Base-by-base conservation (phyloP, 2,113 vertebrate genomes). In the Zonotrichia leucophrys region DNA sequence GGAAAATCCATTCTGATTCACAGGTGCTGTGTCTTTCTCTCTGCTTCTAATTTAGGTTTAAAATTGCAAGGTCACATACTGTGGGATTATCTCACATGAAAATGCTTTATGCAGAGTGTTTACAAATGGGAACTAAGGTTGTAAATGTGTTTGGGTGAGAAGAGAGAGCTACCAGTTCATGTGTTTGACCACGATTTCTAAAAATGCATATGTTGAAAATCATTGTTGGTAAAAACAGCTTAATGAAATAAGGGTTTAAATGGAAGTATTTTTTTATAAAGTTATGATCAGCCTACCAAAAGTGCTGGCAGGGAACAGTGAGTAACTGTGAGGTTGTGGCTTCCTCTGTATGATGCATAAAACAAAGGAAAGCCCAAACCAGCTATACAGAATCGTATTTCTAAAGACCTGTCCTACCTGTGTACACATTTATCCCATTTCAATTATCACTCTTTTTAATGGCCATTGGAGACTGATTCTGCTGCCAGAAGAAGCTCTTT, bases 1-100 rank as follows among this genome's bases (percentile, higher is more conserved):
- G 37, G 73, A 76, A 94, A 94, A 94, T 84, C 46, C 16, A 22
- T 69, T 87, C 46, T 82, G 87, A 83, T 74, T 86, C n/a, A n/a
- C 18, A 50, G 66, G 52, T 86, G 37, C 17, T 59, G 4, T 79
- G 58, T 74, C 56, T 90, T 95, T 88, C 73, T 93, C 28, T 37
- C 37, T 77, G 52, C 35, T 89, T 42, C 67, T 94, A 89, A 92
- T 95, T 94, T 70, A 81, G 88, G 42, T 87, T 93, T 81, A 89
- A 96, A 95, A 81, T 95, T 84, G 44, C 28, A 91, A 93, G 77
- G 66, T 67, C 55, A 20, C 53, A 52, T 37, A 30, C 60, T 44
- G 12, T 50, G 62, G 44, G 24, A 89, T 90, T 90, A 82, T 79
- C 92, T 85, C 63, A 84, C 47, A 39, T 47, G 21, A 73, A 83